Base-by-base conservation (phyloP, 2,888 invertebrate genomes). In the Tetragonula carbonaria region DNA sequence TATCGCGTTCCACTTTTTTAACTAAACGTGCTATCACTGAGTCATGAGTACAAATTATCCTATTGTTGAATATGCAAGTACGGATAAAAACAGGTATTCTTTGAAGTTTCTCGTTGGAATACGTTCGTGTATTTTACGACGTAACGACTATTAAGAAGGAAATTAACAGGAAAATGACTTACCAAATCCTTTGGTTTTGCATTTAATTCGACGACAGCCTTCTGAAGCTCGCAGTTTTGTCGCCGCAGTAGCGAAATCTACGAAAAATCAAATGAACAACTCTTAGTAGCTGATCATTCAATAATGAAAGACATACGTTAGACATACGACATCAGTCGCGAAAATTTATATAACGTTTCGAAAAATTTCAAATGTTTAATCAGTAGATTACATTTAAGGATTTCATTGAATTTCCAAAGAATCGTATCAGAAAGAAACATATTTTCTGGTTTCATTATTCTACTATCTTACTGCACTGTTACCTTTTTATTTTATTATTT, bases 241-340 rank as follows among this genome's bases (percentile, higher is more conserved):
- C 92, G 90, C 33, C 93, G 91, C 23, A 94, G 80, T n/a, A 93
- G 86, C n/a, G 94, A 93, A 75, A 94, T 94, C 94, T 94, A 87
- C 28, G 85, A 86, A 75, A 62, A 71, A 84, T 67, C 70, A 76
- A 76, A 62, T 18, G 16, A 63, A n/a, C 18, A 4, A 4, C 11
- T 6, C 33, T 70, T 53, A 45, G 33, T 53, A 53, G 5, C 28
- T 21, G 18, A 28, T 28, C 23, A 4, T 51, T 5, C 23, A 6
- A 38, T 38, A 38, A 8, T 5, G 38, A 38, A 38, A 38, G 6
- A 8, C 28, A 28, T 28, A 28, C 8, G 38, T 45, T 45, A 45
- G 11, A 45, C 45, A 45, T 45, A 45, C 45, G 45, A 1, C 28
- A 28, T 2, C 11, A 45, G 45, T 45, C 45, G 45, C 45, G 8